Evolutionary conservation across 2,888 invertebrate species (phyloP).

Genomic region (Melanotus villosus): DNA sequence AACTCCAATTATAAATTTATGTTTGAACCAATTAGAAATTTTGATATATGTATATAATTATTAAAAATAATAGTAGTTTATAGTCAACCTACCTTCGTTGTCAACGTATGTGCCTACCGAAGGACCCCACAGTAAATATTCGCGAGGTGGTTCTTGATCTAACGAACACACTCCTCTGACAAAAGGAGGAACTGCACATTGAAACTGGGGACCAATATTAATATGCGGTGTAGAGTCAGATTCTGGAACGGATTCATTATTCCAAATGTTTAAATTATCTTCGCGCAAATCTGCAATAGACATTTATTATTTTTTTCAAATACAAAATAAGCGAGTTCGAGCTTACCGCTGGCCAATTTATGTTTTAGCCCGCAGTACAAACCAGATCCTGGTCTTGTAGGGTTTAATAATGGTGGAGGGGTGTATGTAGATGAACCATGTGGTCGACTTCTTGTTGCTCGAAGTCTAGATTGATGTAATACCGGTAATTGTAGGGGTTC

Average conservation of each 20-base stretch:
- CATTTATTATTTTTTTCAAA: neutral
- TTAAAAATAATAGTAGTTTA: too few species aligned
- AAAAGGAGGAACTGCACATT: constrained; percentile 81
- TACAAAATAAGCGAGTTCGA: too few species aligned
- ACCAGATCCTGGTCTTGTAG: constrained; percentile 90
- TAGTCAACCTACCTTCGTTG: constrained; percentile 81
- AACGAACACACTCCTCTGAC: constrained; percentile 69
- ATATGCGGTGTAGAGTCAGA: constrained; percentile 80
- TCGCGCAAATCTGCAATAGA: constrained; percentile 57
- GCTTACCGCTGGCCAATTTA: constrained; percentile 10
- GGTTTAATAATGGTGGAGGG: constrained; percentile 95
- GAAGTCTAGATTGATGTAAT: constrained; percentile 70
- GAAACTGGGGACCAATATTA: constrained; percentile 90
- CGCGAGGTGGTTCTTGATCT: constrained; percentile 72
- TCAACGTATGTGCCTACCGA: constrained; percentile 81
- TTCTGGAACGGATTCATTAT: constrained; percentile 67
- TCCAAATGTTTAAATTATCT: constrained; percentile 60
- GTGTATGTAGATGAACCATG: constrained; percentile 81
- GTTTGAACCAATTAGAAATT: constrained; percentile 24
- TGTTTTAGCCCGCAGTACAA: constrained; percentile 73
- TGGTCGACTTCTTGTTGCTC: constrained; percentile 68
- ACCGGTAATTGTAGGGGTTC: constrained; percentile 72
- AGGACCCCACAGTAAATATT: constrained; percentile 91
- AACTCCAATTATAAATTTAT: constrained; percentile 31
- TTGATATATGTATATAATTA: constrained; percentile 10